These are phyloP conservation scores for Callyntrura guangdongensis DNA, from an alignment of 2,888 invertebrate species.

Conservation along the genomic window DNA sequence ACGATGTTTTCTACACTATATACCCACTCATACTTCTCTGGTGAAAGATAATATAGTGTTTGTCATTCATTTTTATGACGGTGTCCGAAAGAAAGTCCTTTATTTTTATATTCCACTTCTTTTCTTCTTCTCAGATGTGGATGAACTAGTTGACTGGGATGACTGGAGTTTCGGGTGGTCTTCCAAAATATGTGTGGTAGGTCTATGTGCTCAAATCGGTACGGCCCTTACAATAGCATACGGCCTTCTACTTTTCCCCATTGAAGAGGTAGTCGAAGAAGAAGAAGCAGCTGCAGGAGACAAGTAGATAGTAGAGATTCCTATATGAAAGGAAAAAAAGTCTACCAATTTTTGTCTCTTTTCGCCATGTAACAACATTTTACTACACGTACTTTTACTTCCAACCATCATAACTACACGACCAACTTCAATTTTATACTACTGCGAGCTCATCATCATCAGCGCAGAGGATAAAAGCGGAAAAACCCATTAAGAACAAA, in stretches of 20 bases:
- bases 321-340: conserved; percentile 17
- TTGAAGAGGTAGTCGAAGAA: conserved; percentile 76
- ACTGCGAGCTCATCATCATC: conserved; percentile 61
- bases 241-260: conserved; percentile 80
- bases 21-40: background rate
- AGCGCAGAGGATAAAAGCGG: conserved; percentile 23
- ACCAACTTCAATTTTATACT: conserved; percentile 23
- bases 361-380: conserved; percentile 55
- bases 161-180: conserved; percentile 82
- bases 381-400: conserved; percentile 13
- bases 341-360: conserved; percentile 39
- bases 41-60: background rate
- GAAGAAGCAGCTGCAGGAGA: conserved; percentile 76
- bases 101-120: conserved; percentile 1
- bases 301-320: conserved; percentile 71
- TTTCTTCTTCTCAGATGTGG: conserved; percentile 33
- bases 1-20: background rate
- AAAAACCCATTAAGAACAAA: conserved; percentile 59
- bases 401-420: conserved; percentile 27
- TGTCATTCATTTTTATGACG: conserved; percentile 41
- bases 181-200: conserved; percentile 74
- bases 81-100: background rate
- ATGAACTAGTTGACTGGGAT: conserved; percentile 47
- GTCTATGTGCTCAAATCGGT: conserved; percentile 66
- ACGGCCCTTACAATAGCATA: conserved; percentile 74